A percentile compares a stretch with the other conserved stretches of the same genome.
Evolutionary conservation across 2,888 invertebrate species (phyloP).

Genomic region (Eristalis arbustorum): DNA sequence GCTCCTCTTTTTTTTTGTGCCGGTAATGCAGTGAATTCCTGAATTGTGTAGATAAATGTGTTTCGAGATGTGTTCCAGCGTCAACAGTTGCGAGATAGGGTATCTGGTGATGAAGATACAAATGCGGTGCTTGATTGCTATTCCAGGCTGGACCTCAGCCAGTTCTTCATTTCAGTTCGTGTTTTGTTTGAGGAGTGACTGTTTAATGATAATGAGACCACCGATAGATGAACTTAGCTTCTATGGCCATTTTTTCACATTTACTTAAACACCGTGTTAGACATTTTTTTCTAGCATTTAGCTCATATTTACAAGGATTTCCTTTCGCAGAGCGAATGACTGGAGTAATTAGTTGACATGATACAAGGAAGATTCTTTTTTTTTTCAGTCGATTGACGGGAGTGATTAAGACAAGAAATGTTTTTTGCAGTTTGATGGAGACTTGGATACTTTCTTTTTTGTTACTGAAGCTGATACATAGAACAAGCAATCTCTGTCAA

Average conservation of each 20-base stretch:
- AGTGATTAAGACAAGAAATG: too few relatives aligned
- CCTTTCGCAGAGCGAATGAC: too few relatives aligned
- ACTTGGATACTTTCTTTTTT: too few relatives aligned
- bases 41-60: conserved; percentile 29
- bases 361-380: too few relatives aligned
- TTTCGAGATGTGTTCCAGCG: not conserved
- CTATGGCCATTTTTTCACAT: not conserved
- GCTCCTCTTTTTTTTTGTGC: not conserved
- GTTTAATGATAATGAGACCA: conserved; percentile 29
- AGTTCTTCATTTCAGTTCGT: not conserved
- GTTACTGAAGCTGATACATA: too few relatives aligned
- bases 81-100: conserved; percentile 20
- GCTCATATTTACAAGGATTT: too few relatives aligned
- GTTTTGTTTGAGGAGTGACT: conserved; percentile 10
- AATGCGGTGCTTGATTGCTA: conserved; percentile 35
- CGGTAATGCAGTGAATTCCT: conserved; percentile 39
- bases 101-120: conserved; percentile 31
- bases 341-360: too few relatives aligned
- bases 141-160: not conserved
- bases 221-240: not conserved
- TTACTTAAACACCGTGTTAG: not conserved
- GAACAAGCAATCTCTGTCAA: too few relatives aligned
- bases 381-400: too few relatives aligned
- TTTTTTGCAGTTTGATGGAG: too few relatives aligned
- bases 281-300: not conserved